Conservation (phyloP, 2,797 vertebrate genomes). For the Otolemur crassicaudatus region DNA sequence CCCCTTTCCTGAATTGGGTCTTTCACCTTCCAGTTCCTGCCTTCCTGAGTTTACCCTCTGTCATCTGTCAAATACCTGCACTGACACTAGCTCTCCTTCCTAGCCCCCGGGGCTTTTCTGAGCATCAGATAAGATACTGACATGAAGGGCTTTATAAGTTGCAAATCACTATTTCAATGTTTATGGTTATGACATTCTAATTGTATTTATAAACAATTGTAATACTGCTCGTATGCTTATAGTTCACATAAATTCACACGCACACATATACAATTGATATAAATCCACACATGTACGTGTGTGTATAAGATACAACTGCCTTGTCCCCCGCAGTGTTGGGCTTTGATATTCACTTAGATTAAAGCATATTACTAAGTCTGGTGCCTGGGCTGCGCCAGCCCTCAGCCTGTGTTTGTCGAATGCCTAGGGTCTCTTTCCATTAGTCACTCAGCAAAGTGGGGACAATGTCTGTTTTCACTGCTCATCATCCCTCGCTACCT, state of each 20-base stretch:
- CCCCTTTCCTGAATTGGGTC: background rate
- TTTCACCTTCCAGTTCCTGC: background rate
- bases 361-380: background rate
- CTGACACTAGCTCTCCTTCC: background rate
- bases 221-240: background rate
- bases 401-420: background rate
- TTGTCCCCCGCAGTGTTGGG: background rate
- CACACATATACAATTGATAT: background rate
- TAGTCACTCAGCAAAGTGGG: background rate
- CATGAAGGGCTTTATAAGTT: background rate
- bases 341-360: background rate
- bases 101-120: background rate
- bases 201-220: background rate
- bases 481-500: background rate
- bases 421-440: background rate
- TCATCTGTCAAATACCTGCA: background rate
- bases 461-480: background rate
- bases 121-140: background rate
- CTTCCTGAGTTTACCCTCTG: background rate
- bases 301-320: background rate
- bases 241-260: background rate
- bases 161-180: background rate
- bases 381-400: background rate
- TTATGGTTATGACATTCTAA: background rate
- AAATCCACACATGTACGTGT: background rate